These are phyloP conservation scores for Podiceps cristatus DNA, from an alignment of 2,113 vertebrate genomes.

Conservation along the genomic window DNA sequence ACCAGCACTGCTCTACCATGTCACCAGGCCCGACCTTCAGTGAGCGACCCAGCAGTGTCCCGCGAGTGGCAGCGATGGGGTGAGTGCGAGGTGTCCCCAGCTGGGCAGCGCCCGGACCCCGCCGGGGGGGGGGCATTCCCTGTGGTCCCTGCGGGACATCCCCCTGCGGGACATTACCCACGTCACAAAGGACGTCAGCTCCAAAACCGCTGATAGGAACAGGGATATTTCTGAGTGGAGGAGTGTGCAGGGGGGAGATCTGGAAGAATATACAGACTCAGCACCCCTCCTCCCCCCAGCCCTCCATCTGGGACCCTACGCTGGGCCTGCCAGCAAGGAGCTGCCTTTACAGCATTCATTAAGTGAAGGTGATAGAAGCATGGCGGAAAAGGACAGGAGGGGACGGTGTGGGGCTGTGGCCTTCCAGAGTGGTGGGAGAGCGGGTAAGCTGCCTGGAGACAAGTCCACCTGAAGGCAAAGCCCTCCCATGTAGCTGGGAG, in stretches of 20 bases:
- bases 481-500: not conserved
- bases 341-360: not conserved
- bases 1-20: not conserved
- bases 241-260: slow-evolving; percentile 58
- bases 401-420: not conserved
- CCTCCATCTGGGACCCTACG: not conserved
- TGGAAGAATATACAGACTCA: slow-evolving; percentile 79
- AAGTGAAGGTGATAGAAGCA: not conserved
- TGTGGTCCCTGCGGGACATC: too few species aligned
- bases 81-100: rapidly evolving
- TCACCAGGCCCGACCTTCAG: not conserved
- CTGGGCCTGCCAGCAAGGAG: not conserved
- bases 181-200: slow-evolving; percentile 50
- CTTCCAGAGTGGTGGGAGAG: not conserved
- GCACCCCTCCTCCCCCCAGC: slow-evolving; percentile 25
- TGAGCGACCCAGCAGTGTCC: rapidly evolving
- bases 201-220: slow-evolving; percentile 51
- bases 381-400: not conserved
- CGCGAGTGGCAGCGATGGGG: rapidly evolving
- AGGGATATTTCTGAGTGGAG: slow-evolving; percentile 47
- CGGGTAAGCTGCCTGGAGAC: not conserved
- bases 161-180: not conserved
- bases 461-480: not conserved
- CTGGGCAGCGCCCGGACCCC: rapidly evolving
- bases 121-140: not conserved